Evolutionary conservation across 2,797 vertebrate genomes (phyloP), one percentile per base, ranked within the genome.

Genomic region (Cirrhinus molitorella): DNA sequence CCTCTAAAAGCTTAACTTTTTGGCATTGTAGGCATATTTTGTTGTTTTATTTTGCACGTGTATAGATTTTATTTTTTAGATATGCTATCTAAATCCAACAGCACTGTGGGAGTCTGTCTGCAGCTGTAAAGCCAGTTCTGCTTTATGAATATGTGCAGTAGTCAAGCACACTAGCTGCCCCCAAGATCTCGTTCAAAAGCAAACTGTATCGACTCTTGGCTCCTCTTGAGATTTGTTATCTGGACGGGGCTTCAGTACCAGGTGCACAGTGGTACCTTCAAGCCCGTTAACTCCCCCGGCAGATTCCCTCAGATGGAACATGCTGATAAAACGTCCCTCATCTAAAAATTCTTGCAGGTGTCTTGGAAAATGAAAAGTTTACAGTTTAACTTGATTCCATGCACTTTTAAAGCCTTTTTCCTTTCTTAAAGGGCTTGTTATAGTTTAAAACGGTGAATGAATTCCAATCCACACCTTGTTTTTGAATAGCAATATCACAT

Each of bases 251-350:
- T 83, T 78, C 74, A 55, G 90, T 90, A 90, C 88, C 89, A 87
- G 89, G 86, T 88, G 85, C 84, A 17, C 55, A 55, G 66, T 86
- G 86, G 87, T 89, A 90, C 89, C 86, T 88, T 86, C 83, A 81
- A 81, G 76, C 80, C 80, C 10, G 57, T 76, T 63, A 73, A 78
- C 75, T 72, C 82, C 83, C 87, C 74, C 61, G 37, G 55, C 66
- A 86, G 61, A 89, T 89, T 89, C 87, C 81, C 85, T 83, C 81
- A 85, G 85, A 87, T 88, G 70, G 73, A 89, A 82, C 85, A 63
- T 67, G 74, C 80, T 88, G 88, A 88, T 89, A 86, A 89, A 87
- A 88, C 19, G 28, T 77, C 66, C 77, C 79, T 85, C 84, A 19
- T 85, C 85, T 81, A 77, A 68, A 83, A 55, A 74, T 86, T 76